Percentiles rank a stretch among this genome's conserved stretches.
phyloP scores from a whole-genome alignment of 2,797 vertebrate genomes.

The Helicolenus hilgendorfi region DNA sequence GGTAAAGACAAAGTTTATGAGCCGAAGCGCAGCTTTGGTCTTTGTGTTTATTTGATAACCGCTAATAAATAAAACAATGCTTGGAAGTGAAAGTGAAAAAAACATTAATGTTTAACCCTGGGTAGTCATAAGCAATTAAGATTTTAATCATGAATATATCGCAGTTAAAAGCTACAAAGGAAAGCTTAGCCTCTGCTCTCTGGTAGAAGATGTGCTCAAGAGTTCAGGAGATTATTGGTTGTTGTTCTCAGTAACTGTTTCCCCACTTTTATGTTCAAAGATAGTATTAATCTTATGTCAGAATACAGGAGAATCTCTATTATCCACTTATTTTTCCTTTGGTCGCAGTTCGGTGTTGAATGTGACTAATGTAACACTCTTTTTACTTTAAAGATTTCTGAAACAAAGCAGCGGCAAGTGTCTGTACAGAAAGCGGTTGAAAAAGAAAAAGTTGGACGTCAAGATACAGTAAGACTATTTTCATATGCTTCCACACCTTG shows the following conservation, averaged over 20 bases:
- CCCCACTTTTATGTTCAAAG: background rate
- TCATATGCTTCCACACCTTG: background rate
- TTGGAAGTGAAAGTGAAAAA: too few species aligned
- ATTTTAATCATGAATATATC: background rate
- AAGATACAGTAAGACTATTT: constrained; percentile 92
- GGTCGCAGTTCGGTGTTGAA: background rate
- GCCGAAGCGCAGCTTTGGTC: too few species aligned
- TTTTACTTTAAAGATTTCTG: constrained; percentile 88
- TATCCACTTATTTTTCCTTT: background rate
- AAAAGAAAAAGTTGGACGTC: constrained; percentile 94
- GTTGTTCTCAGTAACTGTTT: background rate
- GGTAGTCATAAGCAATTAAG: background rate
- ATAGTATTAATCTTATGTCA: background rate
- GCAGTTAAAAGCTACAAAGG: background rate
- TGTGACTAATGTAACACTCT: background rate
- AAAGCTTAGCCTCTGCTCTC: background rate
- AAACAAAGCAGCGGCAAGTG: constrained; percentile 91
- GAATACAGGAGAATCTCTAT: background rate
- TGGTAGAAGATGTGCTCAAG: background rate
- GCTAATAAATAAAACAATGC: too few species aligned
- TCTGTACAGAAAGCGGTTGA: constrained; percentile 90
- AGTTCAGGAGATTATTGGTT: background rate
- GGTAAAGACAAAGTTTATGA: too few species aligned
- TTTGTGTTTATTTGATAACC: too few species aligned
- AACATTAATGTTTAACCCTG: too few species aligned